Evolutionary conservation across 2,797 vertebrate genomes (phyloP).

Genomic region (Avahi laniger): DNA sequence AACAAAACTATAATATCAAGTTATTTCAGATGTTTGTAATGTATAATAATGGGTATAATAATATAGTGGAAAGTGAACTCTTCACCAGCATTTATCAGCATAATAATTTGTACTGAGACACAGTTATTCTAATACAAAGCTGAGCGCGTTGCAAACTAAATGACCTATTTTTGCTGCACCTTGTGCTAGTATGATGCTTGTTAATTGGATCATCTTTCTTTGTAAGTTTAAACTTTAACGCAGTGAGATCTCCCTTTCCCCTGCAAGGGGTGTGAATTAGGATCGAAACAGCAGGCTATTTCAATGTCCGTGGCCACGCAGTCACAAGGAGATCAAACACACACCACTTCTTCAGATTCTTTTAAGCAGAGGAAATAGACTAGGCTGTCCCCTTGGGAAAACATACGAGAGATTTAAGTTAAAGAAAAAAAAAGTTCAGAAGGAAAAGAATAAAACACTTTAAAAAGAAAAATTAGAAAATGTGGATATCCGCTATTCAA

Average conservation of each 20-base stretch:
- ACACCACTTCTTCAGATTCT: not conserved
- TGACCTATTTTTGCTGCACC: not conserved
- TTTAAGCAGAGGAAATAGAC: constrained; percentile 57
- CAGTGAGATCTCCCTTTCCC: not conserved
- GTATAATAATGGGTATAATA: not conserved
- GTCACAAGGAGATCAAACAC: constrained; percentile 46
- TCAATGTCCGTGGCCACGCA: not conserved
- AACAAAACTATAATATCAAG: not conserved
- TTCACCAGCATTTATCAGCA: not conserved
- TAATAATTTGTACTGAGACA: not conserved
- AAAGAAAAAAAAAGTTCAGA: not conserved
- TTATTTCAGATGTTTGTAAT: not conserved
- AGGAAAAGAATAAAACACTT: constrained; percentile 18
- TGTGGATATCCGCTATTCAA: constrained; percentile 27
- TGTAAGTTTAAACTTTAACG: constrained; percentile 1
- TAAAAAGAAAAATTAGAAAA: constrained; percentile 41
- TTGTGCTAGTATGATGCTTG: not conserved
- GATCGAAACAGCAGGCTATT: constrained; percentile 20
- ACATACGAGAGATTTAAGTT: not conserved
- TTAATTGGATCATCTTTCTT: not conserved
- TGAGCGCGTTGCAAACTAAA: not conserved
- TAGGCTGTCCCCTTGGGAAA: constrained; percentile 14
- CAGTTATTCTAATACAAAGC: not conserved
- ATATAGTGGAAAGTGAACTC: not conserved
- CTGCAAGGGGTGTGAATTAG: constrained; percentile 35